Evolutionary conservation across 1,140 invertebrate species (phyloP), one percentile per base, ranked within the genome.

Genomic region (Pectinophora gossypiella): DNA sequence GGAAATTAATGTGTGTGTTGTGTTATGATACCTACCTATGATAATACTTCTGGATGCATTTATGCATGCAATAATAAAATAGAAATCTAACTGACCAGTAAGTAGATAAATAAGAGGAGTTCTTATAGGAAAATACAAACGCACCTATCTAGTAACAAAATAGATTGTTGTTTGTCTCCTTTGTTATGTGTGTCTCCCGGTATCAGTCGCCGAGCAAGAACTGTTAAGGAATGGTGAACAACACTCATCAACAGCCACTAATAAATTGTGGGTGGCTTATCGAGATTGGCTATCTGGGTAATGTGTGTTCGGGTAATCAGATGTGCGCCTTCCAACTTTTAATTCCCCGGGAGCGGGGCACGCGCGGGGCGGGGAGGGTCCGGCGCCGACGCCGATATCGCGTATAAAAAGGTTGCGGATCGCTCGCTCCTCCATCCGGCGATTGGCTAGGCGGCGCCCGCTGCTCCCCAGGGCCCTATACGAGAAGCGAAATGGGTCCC

Each of bases 401-500:
- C 67, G 69, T 78, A 85, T 84, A 86, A 86, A 86, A 86, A 86
- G 72, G 80, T 82, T 85, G 82, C 72, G 80, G 81, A 85, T 84
- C 81, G 82, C 76, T 81, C 79, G 80, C 68, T 83, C 49, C 69
- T 80, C 74, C 79, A 84, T 84, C 76, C 82, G 70, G 68, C 84
- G 84, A 88, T 88, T 88, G 85, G 87, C 81, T 83, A 85, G 83
- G 84, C 83, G 84, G 82, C 82, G 80, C 78, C 82, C 82, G 80
- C 69, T 75, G 70, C 49, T 85, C 87, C 85, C 76, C 45, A 52
- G 85, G 79, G 85, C 76, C 75, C 85, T 87, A 87, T 88, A 86
- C 80, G 80, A 86, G 85, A 82, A 83, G 76, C 80, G 80, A 86
- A 87, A 88, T 87, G 84, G 87, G 82, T 81, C 87, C 87, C 87